Evolutionary conservation across 2,113 vertebrate genomes (phyloP).

Genomic region (Cheilinus undulatus): DNA sequence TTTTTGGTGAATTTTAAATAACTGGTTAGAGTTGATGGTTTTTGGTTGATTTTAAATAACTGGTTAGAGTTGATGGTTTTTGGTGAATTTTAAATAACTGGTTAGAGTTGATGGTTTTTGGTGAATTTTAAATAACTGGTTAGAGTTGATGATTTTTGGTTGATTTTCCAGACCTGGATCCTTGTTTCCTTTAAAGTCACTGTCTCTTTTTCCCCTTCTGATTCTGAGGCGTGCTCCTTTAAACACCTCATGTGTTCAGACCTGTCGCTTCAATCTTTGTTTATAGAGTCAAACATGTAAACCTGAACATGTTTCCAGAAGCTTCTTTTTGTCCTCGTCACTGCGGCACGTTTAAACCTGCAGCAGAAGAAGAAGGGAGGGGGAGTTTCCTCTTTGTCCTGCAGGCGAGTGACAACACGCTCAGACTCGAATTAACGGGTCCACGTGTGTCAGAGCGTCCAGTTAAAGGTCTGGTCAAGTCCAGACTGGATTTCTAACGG

Average conservation of each 20-base stretch:
- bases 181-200: too few relatives aligned
- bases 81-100: too few relatives aligned
- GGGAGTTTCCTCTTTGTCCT: conserved; percentile 5
- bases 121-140: too few relatives aligned
- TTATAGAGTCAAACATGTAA: not conserved
- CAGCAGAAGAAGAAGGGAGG: conserved; percentile 1
- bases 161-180: too few relatives aligned
- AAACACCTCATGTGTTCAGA: not conserved
- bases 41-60: too few relatives aligned
- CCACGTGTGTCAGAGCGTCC: not conserved
- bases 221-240: too few relatives aligned
- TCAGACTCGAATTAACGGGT: not conserved
- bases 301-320: not conserved
- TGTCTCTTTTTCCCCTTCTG: too few relatives aligned
- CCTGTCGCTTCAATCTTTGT: not conserved
- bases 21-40: too few relatives aligned
- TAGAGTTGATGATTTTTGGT: too few relatives aligned
- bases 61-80: too few relatives aligned
- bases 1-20: too few relatives aligned
- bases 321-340: not conserved
- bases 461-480: not conserved
- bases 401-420: conserved; percentile 49
- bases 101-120: too few relatives aligned
- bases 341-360: conserved; percentile 44
- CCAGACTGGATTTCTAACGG: not conserved